Conservation (phyloP, 2,113 vertebrate species). For the Raja brachyura region DNA sequence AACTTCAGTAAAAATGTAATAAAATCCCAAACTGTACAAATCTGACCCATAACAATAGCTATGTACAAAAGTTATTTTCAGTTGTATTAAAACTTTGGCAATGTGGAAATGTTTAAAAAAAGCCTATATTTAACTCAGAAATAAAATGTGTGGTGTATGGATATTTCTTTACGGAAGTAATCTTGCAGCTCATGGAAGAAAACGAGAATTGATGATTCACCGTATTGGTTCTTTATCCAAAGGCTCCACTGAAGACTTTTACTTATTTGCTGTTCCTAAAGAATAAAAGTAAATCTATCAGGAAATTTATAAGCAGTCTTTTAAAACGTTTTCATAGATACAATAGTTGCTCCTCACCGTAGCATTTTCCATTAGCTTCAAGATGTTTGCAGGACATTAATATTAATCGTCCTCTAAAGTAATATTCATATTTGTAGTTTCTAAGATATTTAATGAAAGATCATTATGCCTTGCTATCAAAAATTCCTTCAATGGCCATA, state of each 20-base stretch:
- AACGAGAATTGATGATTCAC: conserved; percentile 5
- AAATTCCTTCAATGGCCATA: neutral
- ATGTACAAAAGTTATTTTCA: conserved; percentile 25
- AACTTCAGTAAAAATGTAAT: conserved; percentile 31
- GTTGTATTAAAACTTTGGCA: conserved; percentile 33
- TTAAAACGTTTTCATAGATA: no score
- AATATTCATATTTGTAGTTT: neutral
- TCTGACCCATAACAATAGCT: conserved; percentile 15
- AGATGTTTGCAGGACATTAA: neutral
- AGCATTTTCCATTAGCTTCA: neutral
- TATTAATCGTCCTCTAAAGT: neutral
- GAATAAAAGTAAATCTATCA: neutral
- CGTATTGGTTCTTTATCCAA: neutral
- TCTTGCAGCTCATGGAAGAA: conserved; percentile 4
- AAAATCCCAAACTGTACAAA: conserved; percentile 36
- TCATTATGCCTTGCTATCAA: neutral
- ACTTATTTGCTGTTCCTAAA: neutral
- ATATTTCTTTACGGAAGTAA: conserved; percentile 10
- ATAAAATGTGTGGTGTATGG: neutral
- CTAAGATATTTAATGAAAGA: neutral
- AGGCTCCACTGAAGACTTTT: neutral
- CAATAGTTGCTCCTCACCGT: neutral
- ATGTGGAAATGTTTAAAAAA: conserved; percentile 16
- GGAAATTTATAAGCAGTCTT: neutral
- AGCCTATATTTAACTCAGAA: neutral